Conservation (phyloP, 2,113 vertebrate species). For the Heptranchias perlo region DNA sequence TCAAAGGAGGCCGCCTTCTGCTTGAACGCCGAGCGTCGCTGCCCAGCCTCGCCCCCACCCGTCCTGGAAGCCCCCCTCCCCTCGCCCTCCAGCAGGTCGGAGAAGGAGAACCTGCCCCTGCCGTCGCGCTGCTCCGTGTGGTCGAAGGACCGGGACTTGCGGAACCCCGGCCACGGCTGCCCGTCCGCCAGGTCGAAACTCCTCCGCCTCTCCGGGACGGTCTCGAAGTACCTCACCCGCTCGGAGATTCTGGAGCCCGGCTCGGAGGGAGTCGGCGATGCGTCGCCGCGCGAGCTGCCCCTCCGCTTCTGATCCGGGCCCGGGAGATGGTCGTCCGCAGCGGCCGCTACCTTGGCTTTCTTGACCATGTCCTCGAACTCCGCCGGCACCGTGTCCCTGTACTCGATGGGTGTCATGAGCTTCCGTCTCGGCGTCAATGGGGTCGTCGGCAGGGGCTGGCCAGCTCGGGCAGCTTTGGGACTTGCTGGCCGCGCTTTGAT, state of each 20-base stretch:
- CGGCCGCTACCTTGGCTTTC: constrained; percentile 72
- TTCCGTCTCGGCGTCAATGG: constrained; percentile 76
- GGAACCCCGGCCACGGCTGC: constrained; percentile 77
- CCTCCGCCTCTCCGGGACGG: constrained; percentile 62
- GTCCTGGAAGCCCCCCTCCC: constrained; percentile 59
- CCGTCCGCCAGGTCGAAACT: constrained; percentile 83
- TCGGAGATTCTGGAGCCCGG: constrained; percentile 86
- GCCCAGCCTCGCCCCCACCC: constrained; percentile 59
- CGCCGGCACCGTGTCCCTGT: constrained; percentile 72
- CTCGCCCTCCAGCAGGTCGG: constrained; percentile 59
- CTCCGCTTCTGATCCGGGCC: constrained; percentile 76
- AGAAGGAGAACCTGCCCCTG: constrained; percentile 66
- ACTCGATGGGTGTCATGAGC: constrained; percentile 61
- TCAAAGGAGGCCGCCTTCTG: constrained; percentile 88
- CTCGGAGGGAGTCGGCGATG: constrained; percentile 82
- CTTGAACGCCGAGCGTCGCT: constrained; percentile 74
- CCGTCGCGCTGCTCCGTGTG: constrained; percentile 64
- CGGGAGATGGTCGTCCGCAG: constrained; percentile 71
- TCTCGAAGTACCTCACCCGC: constrained; percentile 80
- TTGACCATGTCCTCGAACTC: constrained; percentile 88
- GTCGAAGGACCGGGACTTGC: constrained; percentile 81
- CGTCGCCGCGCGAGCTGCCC: constrained; percentile 73
- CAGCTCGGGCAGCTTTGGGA: neutral
- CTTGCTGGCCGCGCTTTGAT: constrained; percentile 39
- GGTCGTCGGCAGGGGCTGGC: constrained; percentile 51